Base-by-base conservation (phyloP, 2,113 vertebrate species). In the Bucco capensis region DNA sequence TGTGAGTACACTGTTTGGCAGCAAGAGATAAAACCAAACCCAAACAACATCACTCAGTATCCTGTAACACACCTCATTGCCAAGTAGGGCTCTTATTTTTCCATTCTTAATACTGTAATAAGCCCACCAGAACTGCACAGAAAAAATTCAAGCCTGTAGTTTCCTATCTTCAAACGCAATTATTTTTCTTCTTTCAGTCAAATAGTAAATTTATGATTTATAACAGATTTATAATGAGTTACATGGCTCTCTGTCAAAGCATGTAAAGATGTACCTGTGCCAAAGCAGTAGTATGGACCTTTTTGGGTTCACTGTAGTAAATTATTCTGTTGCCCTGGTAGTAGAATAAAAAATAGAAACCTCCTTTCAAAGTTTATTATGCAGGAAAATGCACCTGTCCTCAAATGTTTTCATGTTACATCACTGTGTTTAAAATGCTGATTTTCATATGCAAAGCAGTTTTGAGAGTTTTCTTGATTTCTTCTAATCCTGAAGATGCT, bases 231-330 rank as follows among this genome's bases (percentile, higher is more conserved):
- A 9, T 46, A 82, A 66, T 7, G 15, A 82, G 51, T 7, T 21
- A 46, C 12, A n/a, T 78, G 67, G 50, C 61, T 57, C 72, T 37
- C 40, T 49, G 67, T 25, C 46, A 40, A 62, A 38, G 14, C 22
- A 35, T 8, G 25, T 9, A 53, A 66, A 19, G 10, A 35, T 49
- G 21, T 49, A 49, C 47, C 47, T 12, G 47, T 49, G 47, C 47
- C 21, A 49, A 24, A 49, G 22, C 21, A 49, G 40, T 30, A 50
- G 31, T 25, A 51, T 62, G 12, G n/a, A 50, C 18, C 17, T 57
- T 35, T 61, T 31, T 10, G 12, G 8, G 5, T 69, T 57, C 0
- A 0, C 37, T 35, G 13, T 14, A n/a, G 27, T 33, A 65, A 71
- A 18, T 51, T 58, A 28, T 4, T 58, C 22, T 69, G 24, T 54